phyloP scores from a whole-genome alignment of 2,888 invertebrate species.

The Pomacea canaliculata region DNA sequence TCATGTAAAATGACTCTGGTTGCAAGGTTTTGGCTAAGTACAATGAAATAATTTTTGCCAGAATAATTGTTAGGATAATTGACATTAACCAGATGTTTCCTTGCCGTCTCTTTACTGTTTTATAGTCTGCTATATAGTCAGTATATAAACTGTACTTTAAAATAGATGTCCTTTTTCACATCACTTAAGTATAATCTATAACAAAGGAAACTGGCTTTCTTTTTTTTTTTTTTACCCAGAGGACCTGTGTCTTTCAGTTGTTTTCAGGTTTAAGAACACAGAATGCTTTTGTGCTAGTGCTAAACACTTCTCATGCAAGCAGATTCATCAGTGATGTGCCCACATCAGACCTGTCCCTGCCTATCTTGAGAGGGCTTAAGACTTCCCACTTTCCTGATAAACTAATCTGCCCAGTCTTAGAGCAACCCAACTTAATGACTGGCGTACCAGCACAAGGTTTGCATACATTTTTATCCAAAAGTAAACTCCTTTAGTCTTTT shows the following conservation, averaged over 20 bases:
- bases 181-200: too few relatives aligned
- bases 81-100: too few relatives aligned
- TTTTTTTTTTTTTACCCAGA: constrained; percentile 1
- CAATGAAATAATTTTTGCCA: too few relatives aligned
- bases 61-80: too few relatives aligned
- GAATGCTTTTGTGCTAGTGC: constrained; percentile 46
- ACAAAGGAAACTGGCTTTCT: too few relatives aligned
- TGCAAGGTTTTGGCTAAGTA: too few relatives aligned
- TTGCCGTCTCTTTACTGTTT: too few relatives aligned
- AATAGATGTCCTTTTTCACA: too few relatives aligned
- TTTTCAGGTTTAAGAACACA: constrained; percentile 45
- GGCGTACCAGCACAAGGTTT: constrained; percentile 64
- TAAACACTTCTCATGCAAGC: constrained; percentile 49
- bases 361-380: constrained; percentile 58
- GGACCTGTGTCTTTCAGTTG: constrained; percentile 39
- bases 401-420: constrained; percentile 56
- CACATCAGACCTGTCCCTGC: constrained; percentile 52
- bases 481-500: too few relatives aligned
- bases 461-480: constrained; percentile 13
- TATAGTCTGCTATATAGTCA: too few relatives aligned
- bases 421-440: constrained; percentile 62
- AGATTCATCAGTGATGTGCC: constrained; percentile 57
- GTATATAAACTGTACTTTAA: too few relatives aligned
- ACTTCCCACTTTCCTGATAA: constrained; percentile 48
- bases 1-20: too few relatives aligned